Base-by-base conservation (phyloP, 2,797 vertebrate species). In the Macroramphosus scolopax region DNA sequence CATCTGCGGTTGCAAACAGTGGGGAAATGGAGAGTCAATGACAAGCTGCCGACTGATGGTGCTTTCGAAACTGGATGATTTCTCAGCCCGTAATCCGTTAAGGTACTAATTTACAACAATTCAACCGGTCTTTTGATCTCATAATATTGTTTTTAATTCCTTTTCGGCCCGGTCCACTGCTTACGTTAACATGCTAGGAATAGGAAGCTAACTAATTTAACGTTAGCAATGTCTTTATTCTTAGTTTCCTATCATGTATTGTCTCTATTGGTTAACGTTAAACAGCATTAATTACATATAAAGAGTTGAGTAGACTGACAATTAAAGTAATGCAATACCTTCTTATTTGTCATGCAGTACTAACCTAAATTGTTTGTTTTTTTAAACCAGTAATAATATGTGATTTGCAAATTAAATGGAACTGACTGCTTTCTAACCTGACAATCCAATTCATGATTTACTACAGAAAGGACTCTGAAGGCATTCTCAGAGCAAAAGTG, bases 11-110 rank as follows among this genome's bases (percentile, higher is more conserved):
- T 2, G 33, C 35, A 57, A 55, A 61, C 26, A 49, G 7, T 1
- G 33, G 35, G 18, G 68, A 61, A 59, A 49, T 17, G 48, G 47
- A 40, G 63, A 55, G 48, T 65, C 66, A 72, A 53, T 78, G 74
- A 78, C 70, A 42, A 65, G 40, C 58, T 12, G 8, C 49, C 31
- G 28, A 8, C n/a, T 0, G 32, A n/a, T 2, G 5, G 7, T 32
- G 14, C 37, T 2, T 16, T 22, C 5, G 16, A 20, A 17, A n/a
- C 18, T 4, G 31, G 49, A 26, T 28, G 58, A n/a, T 25, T 60
- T 25, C 15, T 53, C 28, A 28, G 25, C 5, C 33, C 6, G 9
- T 18, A 34, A 25, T 15, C 17, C 29, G 34, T 11, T 51, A 44
- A 81, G 68, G 72, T 78, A 72, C 72, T 36, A 2, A 56, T 57